Evolutionary conservation across 2,113 vertebrate genomes (phyloP).

Genomic region (Montifringilla adamsi): DNA sequence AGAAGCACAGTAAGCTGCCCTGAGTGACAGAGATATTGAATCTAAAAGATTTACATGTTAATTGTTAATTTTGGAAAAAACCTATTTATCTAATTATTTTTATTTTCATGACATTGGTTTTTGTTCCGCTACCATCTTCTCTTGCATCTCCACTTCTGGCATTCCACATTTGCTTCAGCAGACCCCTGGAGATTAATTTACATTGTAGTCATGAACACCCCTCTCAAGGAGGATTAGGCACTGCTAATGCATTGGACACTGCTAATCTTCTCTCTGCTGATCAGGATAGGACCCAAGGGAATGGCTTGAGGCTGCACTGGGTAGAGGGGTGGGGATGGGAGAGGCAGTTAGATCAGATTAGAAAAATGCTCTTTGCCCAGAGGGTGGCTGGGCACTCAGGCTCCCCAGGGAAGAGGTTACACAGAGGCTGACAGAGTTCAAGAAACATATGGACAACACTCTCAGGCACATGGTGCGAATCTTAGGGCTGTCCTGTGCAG

Average conservation of each 20-base stretch:
- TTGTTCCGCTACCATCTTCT: background rate
- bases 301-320: background rate
- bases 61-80: background rate
- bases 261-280: background rate
- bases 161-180: background rate
- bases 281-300: background rate
- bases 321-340: background rate
- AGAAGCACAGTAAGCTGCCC: background rate
- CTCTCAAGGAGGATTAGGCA: background rate
- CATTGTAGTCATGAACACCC: background rate
- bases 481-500: background rate
- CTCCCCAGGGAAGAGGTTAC: background rate
- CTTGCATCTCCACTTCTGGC: background rate
- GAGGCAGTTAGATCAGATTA: background rate
- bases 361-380: background rate
- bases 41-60: background rate
- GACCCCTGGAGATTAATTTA: background rate
- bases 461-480: background rate
- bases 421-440: background rate
- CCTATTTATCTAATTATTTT: background rate
- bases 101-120: accelerated
- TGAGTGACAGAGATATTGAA: background rate
- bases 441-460: background rate
- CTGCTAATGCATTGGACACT: background rate
- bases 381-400: background rate